Evolutionary conservation across 2,888 invertebrate species (phyloP).

Genomic region (Gonocerus acuteangulatus): DNA sequence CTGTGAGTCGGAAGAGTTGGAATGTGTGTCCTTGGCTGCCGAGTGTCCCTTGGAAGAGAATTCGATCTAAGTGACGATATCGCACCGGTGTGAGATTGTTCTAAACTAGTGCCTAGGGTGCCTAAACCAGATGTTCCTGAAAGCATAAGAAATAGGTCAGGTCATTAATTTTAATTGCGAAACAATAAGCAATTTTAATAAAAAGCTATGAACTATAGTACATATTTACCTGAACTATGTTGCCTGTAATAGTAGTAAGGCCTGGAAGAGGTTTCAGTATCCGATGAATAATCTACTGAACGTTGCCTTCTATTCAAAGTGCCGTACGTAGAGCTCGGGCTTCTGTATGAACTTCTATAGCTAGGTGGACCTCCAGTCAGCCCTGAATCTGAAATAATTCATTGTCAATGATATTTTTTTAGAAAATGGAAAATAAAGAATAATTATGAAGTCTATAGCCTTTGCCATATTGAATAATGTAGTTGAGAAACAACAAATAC

Average conservation of each 20-base stretch:
- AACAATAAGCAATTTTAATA: no score
- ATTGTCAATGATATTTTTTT: no score
- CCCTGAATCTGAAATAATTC: constrained; percentile 20
- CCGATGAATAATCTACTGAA: constrained; percentile 83
- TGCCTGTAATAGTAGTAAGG: constrained; percentile 62
- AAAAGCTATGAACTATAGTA: no score
- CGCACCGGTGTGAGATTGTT: constrained; percentile 17
- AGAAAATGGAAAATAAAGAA: no score
- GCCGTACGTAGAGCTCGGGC: constrained; percentile 38
- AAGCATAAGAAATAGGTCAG: neutral
- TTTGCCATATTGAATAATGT: no score
- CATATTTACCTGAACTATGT: constrained; percentile 29
- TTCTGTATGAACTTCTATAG: constrained; percentile 31
- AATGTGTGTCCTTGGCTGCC: constrained; percentile 41
- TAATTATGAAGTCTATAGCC: no score
- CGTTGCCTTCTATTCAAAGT: constrained; percentile 67
- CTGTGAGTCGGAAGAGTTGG: constrained; percentile 43
- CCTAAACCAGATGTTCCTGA: constrained; percentile 9
- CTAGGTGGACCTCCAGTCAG: constrained; percentile 30
- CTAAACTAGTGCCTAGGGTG: constrained; percentile 26
- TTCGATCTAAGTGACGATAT: constrained; percentile 43
- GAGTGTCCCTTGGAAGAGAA: constrained; percentile 44
- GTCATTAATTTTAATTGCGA: no score
- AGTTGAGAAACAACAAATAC: no score
- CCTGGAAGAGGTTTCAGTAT: constrained; percentile 66